Conservation (phyloP, 2,797 vertebrate species). For the Balearica regulorum region DNA sequence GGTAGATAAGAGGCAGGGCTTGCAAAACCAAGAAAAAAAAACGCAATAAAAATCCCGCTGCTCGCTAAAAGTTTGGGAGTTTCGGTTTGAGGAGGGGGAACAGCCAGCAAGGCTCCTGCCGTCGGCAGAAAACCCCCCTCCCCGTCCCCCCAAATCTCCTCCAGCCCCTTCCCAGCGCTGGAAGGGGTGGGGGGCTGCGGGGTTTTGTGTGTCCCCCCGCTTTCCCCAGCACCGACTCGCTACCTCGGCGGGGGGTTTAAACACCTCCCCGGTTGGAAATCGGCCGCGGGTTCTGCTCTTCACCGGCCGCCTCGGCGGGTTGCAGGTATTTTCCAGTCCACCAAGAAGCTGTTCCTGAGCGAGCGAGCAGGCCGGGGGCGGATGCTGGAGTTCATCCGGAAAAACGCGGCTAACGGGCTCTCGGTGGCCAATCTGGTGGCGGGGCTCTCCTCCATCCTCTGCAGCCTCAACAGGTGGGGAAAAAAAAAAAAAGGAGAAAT, state of each 20-base stretch:
- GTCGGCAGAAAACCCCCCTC: neutral
- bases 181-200: neutral
- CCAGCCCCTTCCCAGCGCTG: neutral
- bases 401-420: constrained; percentile 86
- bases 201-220: neutral
- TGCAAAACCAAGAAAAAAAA: neutral
- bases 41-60: neutral
- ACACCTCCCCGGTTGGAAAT: neutral
- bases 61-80: neutral
- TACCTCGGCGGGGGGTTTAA: neutral
- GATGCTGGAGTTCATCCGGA: constrained; percentile 84
- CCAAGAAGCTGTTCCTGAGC: too few species aligned
- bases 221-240: neutral
- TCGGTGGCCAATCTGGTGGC: constrained; percentile 88
- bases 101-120: neutral
- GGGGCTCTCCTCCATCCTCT: constrained; percentile 89
- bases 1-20: neutral
- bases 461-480: constrained; percentile 85
- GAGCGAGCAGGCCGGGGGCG: constrained; percentile 45
- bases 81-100: neutral
- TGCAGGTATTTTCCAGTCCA: constrained; percentile 80
- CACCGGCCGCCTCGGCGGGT: neutral
- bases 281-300: neutral
- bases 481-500: neutral
- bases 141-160: neutral